Conservation (phyloP, 37 sponge, comb jelly and placozoan genomes). For the Amphimedon queenslandica region DNA sequence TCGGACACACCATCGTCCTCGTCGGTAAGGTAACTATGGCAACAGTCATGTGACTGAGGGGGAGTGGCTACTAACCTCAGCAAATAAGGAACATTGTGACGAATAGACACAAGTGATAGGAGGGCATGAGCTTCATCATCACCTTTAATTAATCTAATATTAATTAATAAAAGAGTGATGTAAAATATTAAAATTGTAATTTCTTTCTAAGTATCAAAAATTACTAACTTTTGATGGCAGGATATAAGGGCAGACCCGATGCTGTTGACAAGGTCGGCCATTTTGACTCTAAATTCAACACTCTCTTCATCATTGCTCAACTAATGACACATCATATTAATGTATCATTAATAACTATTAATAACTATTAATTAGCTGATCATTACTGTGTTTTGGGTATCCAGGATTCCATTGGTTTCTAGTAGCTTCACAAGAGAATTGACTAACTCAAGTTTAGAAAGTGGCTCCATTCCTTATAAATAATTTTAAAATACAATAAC, state of each 20-base stretch:
- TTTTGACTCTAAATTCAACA: constrained; percentile 55
- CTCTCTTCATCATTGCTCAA: too few species aligned
- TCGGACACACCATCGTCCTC: constrained; percentile 93
- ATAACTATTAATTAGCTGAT: too few species aligned
- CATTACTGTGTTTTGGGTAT: too few species aligned
- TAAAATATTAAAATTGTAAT: too few species aligned
- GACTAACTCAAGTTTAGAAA: constrained; percentile 62
- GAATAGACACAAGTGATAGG: constrained; percentile 30
- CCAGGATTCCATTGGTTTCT: constrained; percentile 45
- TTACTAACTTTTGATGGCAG: constrained; percentile 76
- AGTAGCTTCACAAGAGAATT: constrained; percentile 65
- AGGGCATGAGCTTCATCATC: constrained; percentile 25
- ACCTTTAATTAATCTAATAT: constrained; percentile 32
- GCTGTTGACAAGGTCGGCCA: constrained; percentile 72
- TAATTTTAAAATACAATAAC: too few species aligned
- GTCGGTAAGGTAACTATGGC: constrained; percentile 56
- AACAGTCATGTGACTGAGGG: too few species aligned
- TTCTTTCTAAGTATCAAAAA: too few species aligned
- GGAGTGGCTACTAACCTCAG: too few species aligned
- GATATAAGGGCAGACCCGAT: constrained; percentile 64
- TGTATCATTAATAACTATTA: too few species aligned
- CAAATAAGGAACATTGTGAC: constrained; percentile 47
- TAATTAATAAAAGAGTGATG: not conserved
- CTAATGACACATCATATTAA: too few species aligned
- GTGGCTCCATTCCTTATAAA: constrained; percentile 94